These are phyloP conservation scores for Picathartes gymnocephalus DNA, from an alignment of 2,113 vertebrate species.

Conservation along the genomic window DNA sequence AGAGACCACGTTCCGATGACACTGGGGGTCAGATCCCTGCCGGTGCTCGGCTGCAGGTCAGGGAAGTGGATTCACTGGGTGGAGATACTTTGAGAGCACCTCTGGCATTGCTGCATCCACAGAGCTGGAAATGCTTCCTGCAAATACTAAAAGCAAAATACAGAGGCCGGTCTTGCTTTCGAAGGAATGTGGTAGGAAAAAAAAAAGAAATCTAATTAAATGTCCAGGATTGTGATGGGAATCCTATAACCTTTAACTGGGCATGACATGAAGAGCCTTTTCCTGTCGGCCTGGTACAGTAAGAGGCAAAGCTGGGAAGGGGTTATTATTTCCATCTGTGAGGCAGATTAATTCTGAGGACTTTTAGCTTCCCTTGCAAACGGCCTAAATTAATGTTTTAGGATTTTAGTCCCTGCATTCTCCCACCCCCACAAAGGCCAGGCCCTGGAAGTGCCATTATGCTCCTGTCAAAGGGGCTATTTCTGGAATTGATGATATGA, in stretches of 20 bases:
- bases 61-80: not conserved
- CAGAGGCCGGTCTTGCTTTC: not conserved
- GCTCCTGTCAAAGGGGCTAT: slow-evolving; percentile 54
- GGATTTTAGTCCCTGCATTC: slow-evolving; percentile 21
- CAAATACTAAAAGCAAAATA: not conserved
- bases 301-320: not conserved
- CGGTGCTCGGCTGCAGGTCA: rapidly evolving
- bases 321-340: slow-evolving; percentile 1
- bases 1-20: not conserved
- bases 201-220: not conserved
- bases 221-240: not conserved
- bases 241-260: not conserved
- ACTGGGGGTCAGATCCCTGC: not conserved
- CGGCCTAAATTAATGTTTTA: slow-evolving; percentile 48
- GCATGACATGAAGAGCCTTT: not conserved
- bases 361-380: slow-evolving; percentile 22
- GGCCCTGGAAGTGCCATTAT: slow-evolving; percentile 49
- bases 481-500: slow-evolving; percentile 59
- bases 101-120: not conserved
- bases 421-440: not conserved
- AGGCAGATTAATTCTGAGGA: slow-evolving; percentile 15
- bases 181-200: not conserved
- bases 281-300: not conserved
- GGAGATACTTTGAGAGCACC: not conserved
- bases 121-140: not conserved